Evolutionary conservation across 2,888 invertebrate genomes (phyloP).

Genomic region (Leucania comma): DNA sequence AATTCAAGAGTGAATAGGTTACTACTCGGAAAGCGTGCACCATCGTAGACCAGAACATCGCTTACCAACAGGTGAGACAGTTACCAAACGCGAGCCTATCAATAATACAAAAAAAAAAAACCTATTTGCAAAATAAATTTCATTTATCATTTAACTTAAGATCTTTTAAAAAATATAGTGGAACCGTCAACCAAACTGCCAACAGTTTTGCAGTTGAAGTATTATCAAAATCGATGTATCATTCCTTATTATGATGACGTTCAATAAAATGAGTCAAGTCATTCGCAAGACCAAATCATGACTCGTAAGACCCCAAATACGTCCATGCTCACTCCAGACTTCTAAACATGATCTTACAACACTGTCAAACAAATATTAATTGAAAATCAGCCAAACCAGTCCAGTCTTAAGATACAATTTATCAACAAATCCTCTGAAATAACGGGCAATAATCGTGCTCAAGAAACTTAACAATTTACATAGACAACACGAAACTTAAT

Average conservation of each 20-base stretch:
- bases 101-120: no score
- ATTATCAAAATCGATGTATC: no score
- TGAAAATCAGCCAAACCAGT: slow-evolving; percentile 15
- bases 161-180: no score
- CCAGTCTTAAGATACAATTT: not conserved
- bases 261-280: slow-evolving; percentile 1
- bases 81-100: no score
- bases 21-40: no score
- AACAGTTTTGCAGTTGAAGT: no score
- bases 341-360: not conserved
- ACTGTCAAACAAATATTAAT: slow-evolving; percentile 5
- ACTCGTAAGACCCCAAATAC: not conserved
- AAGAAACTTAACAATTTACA: slow-evolving; percentile 56
- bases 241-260: not conserved
- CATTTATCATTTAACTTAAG: no score
- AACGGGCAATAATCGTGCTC: slow-evolving; percentile 35
- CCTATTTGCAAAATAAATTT: no score
- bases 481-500: slow-evolving; percentile 57
- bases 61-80: no score
- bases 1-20: no score
- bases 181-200: no score
- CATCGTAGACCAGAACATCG: no score
- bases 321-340: not conserved
- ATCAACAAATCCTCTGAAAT: slow-evolving; percentile 20
- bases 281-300: not conserved